Base-by-base conservation (phyloP, 2,797 vertebrate genomes). In the Malurus leucopterus region DNA sequence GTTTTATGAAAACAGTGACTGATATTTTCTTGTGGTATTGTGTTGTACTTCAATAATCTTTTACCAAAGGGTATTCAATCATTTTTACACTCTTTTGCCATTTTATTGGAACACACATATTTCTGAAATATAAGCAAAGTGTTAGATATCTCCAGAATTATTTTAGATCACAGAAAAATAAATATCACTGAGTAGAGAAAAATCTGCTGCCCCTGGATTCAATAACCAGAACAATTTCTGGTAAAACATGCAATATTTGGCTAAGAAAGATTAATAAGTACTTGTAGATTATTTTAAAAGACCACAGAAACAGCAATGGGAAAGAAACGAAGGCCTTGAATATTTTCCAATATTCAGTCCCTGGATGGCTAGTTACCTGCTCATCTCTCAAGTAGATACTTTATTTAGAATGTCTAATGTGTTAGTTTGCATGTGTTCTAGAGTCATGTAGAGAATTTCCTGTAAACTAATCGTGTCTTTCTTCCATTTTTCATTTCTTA, bases 401-500 rank as follows among this genome's bases (percentile, higher is more conserved):
- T 47, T 84, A 62, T 93, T 90, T 86, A 93, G 88, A 90, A 85
- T 55, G 87, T 93, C 57, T 93, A 54, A 87, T 93, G 23, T 93
- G 79, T 79, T 92, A 77, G 92, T 93, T 82, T 94, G 90, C 93
- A 90, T 96, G 76, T 96, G 76, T 96, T 96, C 94, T 96, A 84
- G 81, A 96, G 82, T 89, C 94, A 92, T 86, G 36, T 69, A 95
- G 93, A 95, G 86, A 95, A 95, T 96, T 96, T 96, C 90, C 93
- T 96, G 77, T 95, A 87, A 94, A 97, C 98, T 99, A 98, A 99
- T 98, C 90, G 75, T 95, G 97, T 97, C 98, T 98, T 97, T 97
- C 96, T 97, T 97, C 96, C 98, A 98, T 97, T 98, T 98, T 97
- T 96, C 93, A 97, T 97, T 95, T 97, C 95, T 98, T 97, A 98